A percentile compares a stretch with the other conserved stretches of the same genome.
Evolutionary conservation across 1,140 invertebrate species (phyloP).

Genomic region (Temnothorax nylanderi): DNA sequence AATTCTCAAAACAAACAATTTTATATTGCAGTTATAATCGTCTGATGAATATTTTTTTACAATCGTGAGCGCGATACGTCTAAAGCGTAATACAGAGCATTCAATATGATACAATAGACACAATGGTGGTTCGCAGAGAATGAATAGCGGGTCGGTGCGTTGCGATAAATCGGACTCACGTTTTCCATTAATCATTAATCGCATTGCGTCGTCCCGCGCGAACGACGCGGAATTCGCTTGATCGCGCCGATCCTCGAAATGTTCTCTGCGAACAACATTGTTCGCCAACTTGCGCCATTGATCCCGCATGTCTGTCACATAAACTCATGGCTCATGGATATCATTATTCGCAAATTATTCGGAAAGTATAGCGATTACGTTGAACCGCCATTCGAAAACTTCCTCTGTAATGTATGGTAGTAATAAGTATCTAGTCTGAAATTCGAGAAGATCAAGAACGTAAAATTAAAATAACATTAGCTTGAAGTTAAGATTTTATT

Average conservation of each 20-base stretch:
- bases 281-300: not conserved
- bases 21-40: not conserved
- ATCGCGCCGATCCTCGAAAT: not conserved
- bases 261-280: not conserved
- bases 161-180: not conserved
- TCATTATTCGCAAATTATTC: not conserved
- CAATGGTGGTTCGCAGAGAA: not conserved
- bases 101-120: not conserved
- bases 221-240: not conserved
- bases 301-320: not conserved
- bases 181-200: slow-evolving; percentile 36
- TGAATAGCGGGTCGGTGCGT: not conserved
- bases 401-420: not conserved
- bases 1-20: not conserved
- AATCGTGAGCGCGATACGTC: not conserved
- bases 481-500: not conserved
- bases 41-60: not conserved
- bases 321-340: not conserved
- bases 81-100: slow-evolving; percentile 1
- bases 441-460: not conserved
- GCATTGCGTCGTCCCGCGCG: not conserved
- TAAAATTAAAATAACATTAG: not conserved
- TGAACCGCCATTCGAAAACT: not conserved
- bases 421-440: not conserved
- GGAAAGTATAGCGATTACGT: not conserved